A percentile compares a stretch with the other conserved stretches of the same genome.
Evolutionary conservation across 2,113 vertebrate genomes (phyloP).

Genomic region (Corvus hawaiiensis): DNA sequence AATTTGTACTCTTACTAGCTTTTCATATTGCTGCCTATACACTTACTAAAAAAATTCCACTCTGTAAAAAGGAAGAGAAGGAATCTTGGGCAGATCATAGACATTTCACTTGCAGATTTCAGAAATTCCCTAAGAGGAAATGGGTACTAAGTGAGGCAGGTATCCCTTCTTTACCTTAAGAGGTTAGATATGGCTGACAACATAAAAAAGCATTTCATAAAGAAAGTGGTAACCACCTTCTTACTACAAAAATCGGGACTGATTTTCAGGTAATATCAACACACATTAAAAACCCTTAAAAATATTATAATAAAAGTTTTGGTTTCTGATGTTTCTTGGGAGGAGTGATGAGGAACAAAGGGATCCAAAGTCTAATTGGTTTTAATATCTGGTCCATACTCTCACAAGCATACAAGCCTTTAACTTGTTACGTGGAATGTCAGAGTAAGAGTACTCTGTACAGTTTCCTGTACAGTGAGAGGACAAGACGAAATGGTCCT

Average conservation of each 20-base stretch:
- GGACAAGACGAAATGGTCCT: not conserved
- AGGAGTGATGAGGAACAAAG: not conserved
- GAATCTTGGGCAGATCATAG: not conserved
- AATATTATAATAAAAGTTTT: not conserved
- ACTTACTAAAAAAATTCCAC: not conserved
- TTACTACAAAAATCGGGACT: not conserved
- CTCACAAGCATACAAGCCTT: not conserved
- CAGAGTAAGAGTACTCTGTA: too few relatives aligned
- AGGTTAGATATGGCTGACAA: accelerated
- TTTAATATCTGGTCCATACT: not conserved
- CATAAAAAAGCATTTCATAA: not conserved
- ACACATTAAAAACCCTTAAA: accelerated
- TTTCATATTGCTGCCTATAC: not conserved
- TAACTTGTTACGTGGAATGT: not conserved
- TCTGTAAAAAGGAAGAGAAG: not conserved
- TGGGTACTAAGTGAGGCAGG: not conserved
- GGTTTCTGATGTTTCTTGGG: not conserved
- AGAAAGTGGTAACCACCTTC: not conserved
- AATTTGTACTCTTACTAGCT: not conserved
- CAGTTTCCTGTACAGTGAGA: not conserved
- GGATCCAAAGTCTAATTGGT: not conserved
- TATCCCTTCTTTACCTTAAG: not conserved
- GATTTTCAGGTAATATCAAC: not conserved
- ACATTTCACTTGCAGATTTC: not conserved
- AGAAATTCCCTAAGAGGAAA: not conserved